Base-by-base conservation (phyloP, 2,113 vertebrate genomes). In the Salminus brasiliensis region DNA sequence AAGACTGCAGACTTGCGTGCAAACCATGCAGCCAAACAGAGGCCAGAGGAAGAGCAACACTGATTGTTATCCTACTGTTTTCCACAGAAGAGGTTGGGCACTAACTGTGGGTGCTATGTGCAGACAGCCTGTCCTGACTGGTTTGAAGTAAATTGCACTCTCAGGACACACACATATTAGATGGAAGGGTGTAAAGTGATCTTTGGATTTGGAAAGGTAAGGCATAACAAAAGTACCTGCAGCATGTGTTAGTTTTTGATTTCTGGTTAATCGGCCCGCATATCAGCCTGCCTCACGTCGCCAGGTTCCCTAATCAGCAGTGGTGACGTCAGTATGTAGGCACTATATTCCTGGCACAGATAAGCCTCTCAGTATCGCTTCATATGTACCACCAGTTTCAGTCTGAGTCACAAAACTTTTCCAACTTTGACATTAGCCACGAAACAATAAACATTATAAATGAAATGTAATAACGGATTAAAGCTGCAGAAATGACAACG, bases 1-100 rank as follows among this genome's bases (percentile, higher is more conserved):
- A 27, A 60, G 72, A 69, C 45, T 67, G 39, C 49, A 73, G 74
- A 39, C 52, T 82, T 60, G 80, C 74, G 47, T 82, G 74, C 52
- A 74, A 82, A 45, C 74, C n/a, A 53, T 7, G 9, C 47, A 72
- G 13, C 43, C 25, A 27, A 25, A 45, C 49, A 29, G 49, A 21
- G 39, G 21, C 5, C 16, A 60, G 23, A 34, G 30, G 16, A 78
- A 73, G 55, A 73, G 65, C 62, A 74, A 47, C 52, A 68, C 7
- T 68, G 75, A 74, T 74, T 43, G 49, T 63, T 63, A 73, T 70
- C 75, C 15, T 47, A 53, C 57, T 59, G 67, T 57, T 60, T 70
- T 69, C 21, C n/a, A 16, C 18, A 65, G 27, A 82, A 59, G 10
- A 60, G 39, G 12, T 13, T 41, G 21, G 18, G 57, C 30, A 52